Evolutionary conservation across 2,797 vertebrate genomes (phyloP).

Genomic region (Spinus pinus): DNA sequence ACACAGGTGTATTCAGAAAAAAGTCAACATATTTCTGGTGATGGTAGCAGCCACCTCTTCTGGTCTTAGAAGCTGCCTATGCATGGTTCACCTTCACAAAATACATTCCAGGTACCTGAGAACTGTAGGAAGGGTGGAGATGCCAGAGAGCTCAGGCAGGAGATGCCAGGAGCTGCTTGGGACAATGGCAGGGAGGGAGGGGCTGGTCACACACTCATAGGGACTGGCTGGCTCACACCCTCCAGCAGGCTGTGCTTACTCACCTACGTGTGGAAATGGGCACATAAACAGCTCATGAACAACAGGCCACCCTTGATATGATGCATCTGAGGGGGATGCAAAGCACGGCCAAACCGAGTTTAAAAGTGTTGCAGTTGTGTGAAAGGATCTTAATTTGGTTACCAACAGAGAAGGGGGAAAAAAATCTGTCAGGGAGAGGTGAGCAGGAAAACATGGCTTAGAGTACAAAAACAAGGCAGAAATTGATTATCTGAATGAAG

Average conservation of each 20-base stretch:
- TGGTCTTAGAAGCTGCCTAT: not conserved
- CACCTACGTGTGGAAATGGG: not conserved
- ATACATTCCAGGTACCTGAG: accelerated
- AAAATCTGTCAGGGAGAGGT: not conserved
- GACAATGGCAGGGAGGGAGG: not conserved
- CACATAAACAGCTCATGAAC: not conserved
- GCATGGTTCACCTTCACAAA: not conserved
- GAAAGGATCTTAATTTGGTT: not conserved
- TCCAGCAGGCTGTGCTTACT: accelerated
- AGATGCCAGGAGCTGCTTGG: accelerated
- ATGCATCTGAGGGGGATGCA: accelerated
- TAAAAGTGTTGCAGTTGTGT: not conserved
- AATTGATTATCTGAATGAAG: not conserved
- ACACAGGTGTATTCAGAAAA: not conserved
- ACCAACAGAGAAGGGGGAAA: not conserved
- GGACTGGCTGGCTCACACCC: not conserved
- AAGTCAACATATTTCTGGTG: not conserved
- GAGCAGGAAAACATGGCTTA: not conserved
- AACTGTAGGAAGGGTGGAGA: not conserved
- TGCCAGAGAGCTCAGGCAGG: not conserved
- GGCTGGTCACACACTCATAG: not conserved
- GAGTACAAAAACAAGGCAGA: not conserved
- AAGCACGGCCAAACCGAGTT: not conserved
- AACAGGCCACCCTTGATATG: accelerated
- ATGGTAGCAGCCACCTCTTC: not conserved